Base-by-base conservation (phyloP, 2,888 invertebrate genomes). In the Leptarthrus brevirostris region DNA sequence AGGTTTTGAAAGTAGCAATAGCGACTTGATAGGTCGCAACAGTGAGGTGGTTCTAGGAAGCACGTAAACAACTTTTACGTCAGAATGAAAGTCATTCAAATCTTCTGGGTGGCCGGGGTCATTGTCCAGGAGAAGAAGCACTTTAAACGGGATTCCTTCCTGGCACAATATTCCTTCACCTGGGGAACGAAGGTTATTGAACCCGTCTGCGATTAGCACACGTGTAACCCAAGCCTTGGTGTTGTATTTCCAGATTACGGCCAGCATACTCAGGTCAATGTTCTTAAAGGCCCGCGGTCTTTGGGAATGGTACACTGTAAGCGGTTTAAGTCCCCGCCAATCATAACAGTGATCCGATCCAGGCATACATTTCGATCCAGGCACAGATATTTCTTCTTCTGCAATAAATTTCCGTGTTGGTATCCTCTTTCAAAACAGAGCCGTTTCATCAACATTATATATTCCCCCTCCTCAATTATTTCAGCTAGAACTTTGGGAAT, bases 311-410 rank as follows among this genome's bases (percentile, higher is more conserved):
- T n/a, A n/a, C n/a, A n/a, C n/a, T n/a, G n/a, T n/a, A n/a, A n/a
- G n/a, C n/a, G n/a, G n/a, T n/a, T n/a, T n/a, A n/a, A n/a, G n/a
- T n/a, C n/a, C n/a, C n/a, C n/a, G 47, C 47, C 44, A 66, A 44
- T 24, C 20, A 44, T 8, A 66, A 44, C 10, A n/a, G 44, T 66
- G 12, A 66, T 5, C 14, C 66, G n/a, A 6, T 24, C 66, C 22
- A 47, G 24, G 3, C 20, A 16, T 12, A n/a, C 66, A n/a, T 44
- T 66, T 66, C 5, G 22, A 66, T n/a, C 66, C 66, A 24, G 47
- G 47, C 8, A 44, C 22, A 66, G 66, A 44, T 24, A 22, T 12
- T 22, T 66, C 66, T 66, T 66, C 47, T n/a, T 66, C 18, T 5
- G 44, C 44, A 44, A 44, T 44, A n/a, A 24, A n/a, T n/a, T n/a